These are phyloP conservation scores for Drosophila takahashii DNA, from an alignment of 1,140 invertebrate genomes.

Conservation along the genomic window DNA sequence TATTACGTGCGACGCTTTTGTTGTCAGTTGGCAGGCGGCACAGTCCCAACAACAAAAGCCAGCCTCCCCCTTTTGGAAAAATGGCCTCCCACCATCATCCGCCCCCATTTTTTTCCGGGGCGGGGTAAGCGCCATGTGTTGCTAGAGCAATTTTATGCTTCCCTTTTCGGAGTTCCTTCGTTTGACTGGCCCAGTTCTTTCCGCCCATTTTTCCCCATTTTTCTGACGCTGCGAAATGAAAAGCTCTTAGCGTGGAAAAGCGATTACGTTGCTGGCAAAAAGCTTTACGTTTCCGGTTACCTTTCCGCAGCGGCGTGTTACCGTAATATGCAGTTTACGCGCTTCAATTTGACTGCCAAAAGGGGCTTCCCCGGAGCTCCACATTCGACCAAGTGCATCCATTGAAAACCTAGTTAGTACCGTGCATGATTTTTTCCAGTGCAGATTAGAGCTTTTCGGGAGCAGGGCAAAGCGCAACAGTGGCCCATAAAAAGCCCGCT, in stretches of 20 bases:
- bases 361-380: not conserved
- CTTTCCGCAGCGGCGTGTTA: slow-evolving; percentile 65
- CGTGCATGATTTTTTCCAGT: slow-evolving; percentile 24
- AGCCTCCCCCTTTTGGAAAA: slow-evolving; percentile 25
- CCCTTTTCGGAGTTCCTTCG: slow-evolving; percentile 66
- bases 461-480: slow-evolving; percentile 21
- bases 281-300: slow-evolving; percentile 74
- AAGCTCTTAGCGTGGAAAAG: slow-evolving; percentile 69
- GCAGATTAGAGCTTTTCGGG: slow-evolving; percentile 46
- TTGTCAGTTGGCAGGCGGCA: slow-evolving; percentile 62
- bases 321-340: slow-evolving; percentile 65
- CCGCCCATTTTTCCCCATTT: slow-evolving; percentile 32
- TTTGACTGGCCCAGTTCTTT: slow-evolving; percentile 60
- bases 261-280: slow-evolving; percentile 70
- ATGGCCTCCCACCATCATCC: slow-evolving; percentile 11
- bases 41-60: slow-evolving; percentile 37
- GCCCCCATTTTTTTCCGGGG: not conserved
- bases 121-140: slow-evolving; percentile 63
- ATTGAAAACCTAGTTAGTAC: not conserved
- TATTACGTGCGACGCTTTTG: slow-evolving; percentile 77
- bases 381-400: not conserved
- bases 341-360: slow-evolving; percentile 54
- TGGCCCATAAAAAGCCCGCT: slow-evolving; percentile 27
- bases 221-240: slow-evolving; percentile 47
- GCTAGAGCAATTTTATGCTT: slow-evolving; percentile 74